A percentile compares a stretch with the other conserved stretches of the same genome.
These are phyloP conservation scores for Zootermopsis nevadensis DNA, from an alignment of 2,888 invertebrate species.

Conservation along the genomic window DNA sequence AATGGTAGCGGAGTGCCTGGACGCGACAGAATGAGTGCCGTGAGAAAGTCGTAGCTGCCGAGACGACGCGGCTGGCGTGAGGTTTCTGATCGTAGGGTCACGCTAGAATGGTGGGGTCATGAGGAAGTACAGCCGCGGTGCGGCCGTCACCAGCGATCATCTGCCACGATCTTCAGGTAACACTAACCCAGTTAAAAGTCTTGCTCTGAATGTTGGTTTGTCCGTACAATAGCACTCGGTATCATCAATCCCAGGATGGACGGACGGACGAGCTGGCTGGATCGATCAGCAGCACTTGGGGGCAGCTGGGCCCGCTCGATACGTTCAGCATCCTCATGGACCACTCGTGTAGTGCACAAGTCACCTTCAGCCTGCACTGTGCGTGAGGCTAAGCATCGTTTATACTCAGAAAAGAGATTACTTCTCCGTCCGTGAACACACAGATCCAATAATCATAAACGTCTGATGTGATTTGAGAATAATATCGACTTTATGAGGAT, in stretches of 20 bases:
- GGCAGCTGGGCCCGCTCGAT: conserved; percentile 18
- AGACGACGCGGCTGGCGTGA: background rate
- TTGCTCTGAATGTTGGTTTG: background rate
- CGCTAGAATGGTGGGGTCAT: background rate
- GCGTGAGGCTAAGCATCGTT: too few species aligned
- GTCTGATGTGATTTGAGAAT: too few species aligned
- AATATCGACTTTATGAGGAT: too few species aligned
- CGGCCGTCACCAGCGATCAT: background rate
- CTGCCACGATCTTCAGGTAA: conserved; percentile 5
- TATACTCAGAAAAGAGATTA: too few species aligned
- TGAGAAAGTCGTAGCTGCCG: background rate
- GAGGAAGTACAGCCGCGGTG: background rate
- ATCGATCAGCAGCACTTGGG: conserved; percentile 39
- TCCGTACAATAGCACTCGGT: background rate
- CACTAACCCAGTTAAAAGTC: background rate
- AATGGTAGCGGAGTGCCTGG: background rate
- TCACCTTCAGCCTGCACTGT: too few species aligned
- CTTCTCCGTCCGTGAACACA: too few species aligned
- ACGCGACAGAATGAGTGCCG: too few species aligned
- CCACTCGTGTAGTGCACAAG: background rate
- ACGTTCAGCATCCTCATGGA: conserved; percentile 1
- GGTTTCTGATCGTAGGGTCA: background rate
- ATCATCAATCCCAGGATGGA: conserved; percentile 12
- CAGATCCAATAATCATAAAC: too few species aligned
- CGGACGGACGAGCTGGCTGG: conserved; percentile 30